A percentile compares a stretch with the other conserved stretches of the same genome.
Conservation (phyloP, 2,888 invertebrate genomes). For the Trypoxylon attenuatum region DNA sequence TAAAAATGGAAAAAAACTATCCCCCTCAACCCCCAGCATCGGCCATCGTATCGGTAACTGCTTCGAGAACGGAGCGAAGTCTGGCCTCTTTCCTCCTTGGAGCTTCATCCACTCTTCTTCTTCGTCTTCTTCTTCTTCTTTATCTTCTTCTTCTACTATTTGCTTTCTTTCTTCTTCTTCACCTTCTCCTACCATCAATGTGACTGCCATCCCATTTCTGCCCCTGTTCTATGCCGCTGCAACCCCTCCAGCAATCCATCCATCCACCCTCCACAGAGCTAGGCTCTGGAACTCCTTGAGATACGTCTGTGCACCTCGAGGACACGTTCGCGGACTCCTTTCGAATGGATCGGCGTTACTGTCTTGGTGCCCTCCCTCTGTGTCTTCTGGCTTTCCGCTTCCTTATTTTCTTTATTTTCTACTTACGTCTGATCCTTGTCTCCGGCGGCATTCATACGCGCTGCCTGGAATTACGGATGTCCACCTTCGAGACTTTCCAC, state of each 20-base stretch:
- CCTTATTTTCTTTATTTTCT: constrained; percentile 36
- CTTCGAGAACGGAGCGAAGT: constrained; percentile 48
- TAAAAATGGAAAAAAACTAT: constrained; percentile 63
- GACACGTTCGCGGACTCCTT: constrained; percentile 37
- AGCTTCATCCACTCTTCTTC: constrained; percentile 15
- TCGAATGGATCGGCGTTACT: constrained; percentile 28
- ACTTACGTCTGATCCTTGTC: constrained; percentile 48
- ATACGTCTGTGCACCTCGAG: constrained; percentile 33
- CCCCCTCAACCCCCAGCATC: constrained; percentile 22
- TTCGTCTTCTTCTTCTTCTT: constrained; percentile 13
- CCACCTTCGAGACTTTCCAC: not conserved
- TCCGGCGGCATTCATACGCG: constrained; percentile 35
- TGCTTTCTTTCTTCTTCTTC: no score
- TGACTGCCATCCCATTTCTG: not conserved
- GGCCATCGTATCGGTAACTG: constrained; percentile 54
- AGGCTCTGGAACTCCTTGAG: constrained; percentile 21
- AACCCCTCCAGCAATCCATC: constrained; percentile 18
- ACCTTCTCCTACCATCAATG: no score
- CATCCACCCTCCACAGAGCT: not conserved
- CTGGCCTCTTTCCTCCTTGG: constrained; percentile 31
- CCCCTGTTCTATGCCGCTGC: constrained; percentile 10
- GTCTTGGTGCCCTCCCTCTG: constrained; percentile 10
- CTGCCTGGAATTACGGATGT: not conserved
- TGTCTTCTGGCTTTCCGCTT: not conserved
- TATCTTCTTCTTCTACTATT: not conserved